These are phyloP conservation scores for Clitarchus hookeri DNA, from an alignment of 2,888 invertebrate species.

Conservation along the genomic window DNA sequence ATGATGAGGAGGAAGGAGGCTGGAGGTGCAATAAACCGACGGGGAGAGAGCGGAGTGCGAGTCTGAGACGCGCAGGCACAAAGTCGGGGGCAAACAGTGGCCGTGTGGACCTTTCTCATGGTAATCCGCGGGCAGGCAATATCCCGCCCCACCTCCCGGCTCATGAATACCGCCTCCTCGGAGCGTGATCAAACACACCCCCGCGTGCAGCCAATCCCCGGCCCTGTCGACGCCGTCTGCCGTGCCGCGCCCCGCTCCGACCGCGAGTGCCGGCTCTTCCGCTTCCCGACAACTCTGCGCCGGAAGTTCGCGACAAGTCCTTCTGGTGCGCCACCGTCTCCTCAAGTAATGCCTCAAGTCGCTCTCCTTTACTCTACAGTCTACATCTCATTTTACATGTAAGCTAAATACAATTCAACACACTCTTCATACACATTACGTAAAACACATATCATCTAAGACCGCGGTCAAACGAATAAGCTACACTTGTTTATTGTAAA, in stretches of 20 bases:
- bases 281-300: neutral
- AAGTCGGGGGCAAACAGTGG: neutral
- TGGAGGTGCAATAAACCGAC: too few species aligned
- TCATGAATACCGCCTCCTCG: neutral
- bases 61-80: neutral
- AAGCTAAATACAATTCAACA: too few species aligned
- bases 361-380: too few species aligned
- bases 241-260: neutral
- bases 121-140: constrained; percentile 9
- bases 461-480: too few species aligned
- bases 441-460: too few species aligned
- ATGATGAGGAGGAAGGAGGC: too few species aligned
- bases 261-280: neutral
- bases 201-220: neutral
- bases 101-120: neutral
- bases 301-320: neutral
- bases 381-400: too few species aligned
- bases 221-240: neutral
- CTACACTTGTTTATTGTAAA: too few species aligned
- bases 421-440: too few species aligned
- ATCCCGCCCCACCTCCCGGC: neutral
- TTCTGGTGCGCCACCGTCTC: too few species aligned
- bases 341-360: too few species aligned
- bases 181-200: neutral
- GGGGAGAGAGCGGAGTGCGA: too few species aligned